These are phyloP conservation scores for Toxotes lorentzi DNA, from an alignment of 2,797 vertebrate genomes.

Conservation along the genomic window DNA sequence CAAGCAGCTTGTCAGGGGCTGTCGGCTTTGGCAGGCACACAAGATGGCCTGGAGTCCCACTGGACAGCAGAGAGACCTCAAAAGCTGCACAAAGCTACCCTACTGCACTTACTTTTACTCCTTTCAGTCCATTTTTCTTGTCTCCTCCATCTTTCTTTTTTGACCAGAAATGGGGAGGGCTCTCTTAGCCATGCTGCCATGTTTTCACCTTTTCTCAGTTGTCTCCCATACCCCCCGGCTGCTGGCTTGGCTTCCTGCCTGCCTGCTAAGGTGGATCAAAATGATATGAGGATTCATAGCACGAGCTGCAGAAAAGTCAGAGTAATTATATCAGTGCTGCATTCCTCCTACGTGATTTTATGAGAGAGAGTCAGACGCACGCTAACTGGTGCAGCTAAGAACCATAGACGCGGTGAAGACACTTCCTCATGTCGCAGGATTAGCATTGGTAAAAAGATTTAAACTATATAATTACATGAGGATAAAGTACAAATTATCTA, in stretches of 20 bases:
- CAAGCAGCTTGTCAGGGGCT: constrained; percentile 95
- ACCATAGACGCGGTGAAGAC: constrained; percentile 68
- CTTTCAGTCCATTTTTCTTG: constrained; percentile 33
- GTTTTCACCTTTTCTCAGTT: constrained; percentile 61
- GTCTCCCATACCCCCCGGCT: constrained; percentile 59
- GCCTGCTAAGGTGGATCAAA: constrained; percentile 78
- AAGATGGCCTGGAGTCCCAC: constrained; percentile 89
- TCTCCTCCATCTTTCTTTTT: constrained; percentile 46
- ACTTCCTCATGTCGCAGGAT: constrained; percentile 83
- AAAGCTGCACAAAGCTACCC: constrained; percentile 37
- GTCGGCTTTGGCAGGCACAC: constrained; percentile 94
- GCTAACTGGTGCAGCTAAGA: constrained; percentile 73
- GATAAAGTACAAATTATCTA: constrained; percentile 93
- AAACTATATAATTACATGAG: constrained; percentile 94
- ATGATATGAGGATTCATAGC: constrained; percentile 73
- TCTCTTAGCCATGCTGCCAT: constrained; percentile 48
- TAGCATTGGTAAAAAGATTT: constrained; percentile 90
- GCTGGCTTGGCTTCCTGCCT: constrained; percentile 67
- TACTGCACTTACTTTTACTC: constrained; percentile 39
- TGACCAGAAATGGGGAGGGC: constrained; percentile 45
- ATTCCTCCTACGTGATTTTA: constrained; percentile 71
- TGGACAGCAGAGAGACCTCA: constrained; percentile 74
- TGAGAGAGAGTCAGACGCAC: constrained; percentile 66
- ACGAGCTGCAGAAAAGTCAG: constrained; percentile 74
- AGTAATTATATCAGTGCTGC: constrained; percentile 76